Evolutionary conservation across 2,888 invertebrate species (phyloP), one percentile per base, ranked within the genome.

Genomic region (Drosophila stalkeri): DNA sequence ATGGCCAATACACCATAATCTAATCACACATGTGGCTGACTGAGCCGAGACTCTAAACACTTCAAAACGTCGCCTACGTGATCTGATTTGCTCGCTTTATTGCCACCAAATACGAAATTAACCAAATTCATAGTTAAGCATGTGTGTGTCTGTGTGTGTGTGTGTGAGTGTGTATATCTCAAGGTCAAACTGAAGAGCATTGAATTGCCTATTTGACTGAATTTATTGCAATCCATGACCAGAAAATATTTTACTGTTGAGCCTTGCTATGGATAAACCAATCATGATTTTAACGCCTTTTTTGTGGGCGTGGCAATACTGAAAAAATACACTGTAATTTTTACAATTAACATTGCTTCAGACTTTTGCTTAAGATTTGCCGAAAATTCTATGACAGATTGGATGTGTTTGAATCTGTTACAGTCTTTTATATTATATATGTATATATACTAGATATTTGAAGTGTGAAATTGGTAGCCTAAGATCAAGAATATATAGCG

Each of bases 21-120:
- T 64, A 68, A 78, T 62, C 68, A 52, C 63, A 73, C 56, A 33
- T 46, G 37, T 51, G 41, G 64, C 43, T 37, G 49, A 31, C n/a
- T 31, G 49, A 49, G 31, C 12, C n/a, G 3, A 31, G n/a, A 6
- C 11, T 49, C 33, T 49, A 61, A 70, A 65, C 56, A 60, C 70
- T 75, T 80, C 68, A 63, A 76, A 63, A 65, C 56, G 63, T 60
- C 47, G 56, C 33, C 77, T 76, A 78, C 77, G 77, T 77, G 77
- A 77, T 75, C 71, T 66, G 76, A 80, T 80, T 80, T 63, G 67
- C 44, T 7, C 55, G 18, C 37, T 33, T 33, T n/a, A 49, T 18
- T 2, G 49, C 31, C 31, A 7, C 11, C 31, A 64, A 64, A 72
- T 65, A 20, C 54, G 59, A 57, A 49, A 71, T 46, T 61, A 75